phyloP scores from a whole-genome alignment of 1,140 invertebrate species.

The Augochlora pura region DNA sequence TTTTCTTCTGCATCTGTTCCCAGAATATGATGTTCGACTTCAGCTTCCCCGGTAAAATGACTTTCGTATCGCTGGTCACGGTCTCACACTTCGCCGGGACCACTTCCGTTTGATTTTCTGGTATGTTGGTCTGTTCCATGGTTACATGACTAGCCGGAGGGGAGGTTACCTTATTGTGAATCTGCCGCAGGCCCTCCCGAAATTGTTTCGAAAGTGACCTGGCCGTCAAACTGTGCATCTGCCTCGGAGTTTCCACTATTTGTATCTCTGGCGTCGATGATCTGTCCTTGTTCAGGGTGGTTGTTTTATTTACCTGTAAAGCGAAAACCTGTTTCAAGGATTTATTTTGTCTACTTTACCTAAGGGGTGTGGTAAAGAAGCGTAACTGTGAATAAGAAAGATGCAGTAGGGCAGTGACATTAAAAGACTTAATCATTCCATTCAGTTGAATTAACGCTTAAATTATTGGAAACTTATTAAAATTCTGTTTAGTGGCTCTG shows the following conservation, averaged over 20 bases:
- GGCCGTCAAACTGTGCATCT: conserved; percentile 91
- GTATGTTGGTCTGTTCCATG: conserved; percentile 49
- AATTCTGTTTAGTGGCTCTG: no score
- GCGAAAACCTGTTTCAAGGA: neutral
- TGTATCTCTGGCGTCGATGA: conserved; percentile 72
- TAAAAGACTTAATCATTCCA: no score
- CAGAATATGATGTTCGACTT: conserved; percentile 76
- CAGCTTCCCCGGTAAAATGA: conserved; percentile 70
- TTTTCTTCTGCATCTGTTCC: conserved; percentile 72
- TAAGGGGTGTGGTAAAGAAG: no score
- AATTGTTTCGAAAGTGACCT: conserved; percentile 88
- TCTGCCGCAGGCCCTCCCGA: conserved; percentile 83
- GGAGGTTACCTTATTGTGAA: conserved; percentile 67
- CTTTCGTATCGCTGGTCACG: conserved; percentile 37
- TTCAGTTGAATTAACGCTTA: no score
- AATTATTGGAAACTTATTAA: no score
- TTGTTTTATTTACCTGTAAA: conserved; percentile 48
- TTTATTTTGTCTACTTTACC: neutral
- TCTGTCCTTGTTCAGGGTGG: conserved; percentile 60
- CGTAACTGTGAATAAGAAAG: no score
- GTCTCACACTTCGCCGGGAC: conserved; percentile 46
- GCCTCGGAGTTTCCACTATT: conserved; percentile 73
- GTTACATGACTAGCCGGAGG: conserved; percentile 58
- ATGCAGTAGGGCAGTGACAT: no score
- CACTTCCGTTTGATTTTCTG: conserved; percentile 45